These are phyloP conservation scores for Catharus fuscescens DNA, from an alignment of 2,113 vertebrate species.

Conservation along the genomic window DNA sequence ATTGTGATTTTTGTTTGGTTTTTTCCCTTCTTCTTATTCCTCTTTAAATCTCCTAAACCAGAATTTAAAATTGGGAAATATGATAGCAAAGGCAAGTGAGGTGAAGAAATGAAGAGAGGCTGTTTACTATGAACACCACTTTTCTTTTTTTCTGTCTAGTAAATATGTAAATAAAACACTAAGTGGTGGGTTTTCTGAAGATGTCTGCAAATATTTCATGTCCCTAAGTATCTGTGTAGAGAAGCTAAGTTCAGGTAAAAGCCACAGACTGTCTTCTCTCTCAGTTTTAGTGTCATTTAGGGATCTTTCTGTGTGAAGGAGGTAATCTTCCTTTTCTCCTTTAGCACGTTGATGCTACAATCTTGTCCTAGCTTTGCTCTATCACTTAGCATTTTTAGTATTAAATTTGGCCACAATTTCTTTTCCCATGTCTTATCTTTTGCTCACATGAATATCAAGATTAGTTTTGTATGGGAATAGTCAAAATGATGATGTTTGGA, in stretches of 20 bases:
- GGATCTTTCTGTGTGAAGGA: neutral
- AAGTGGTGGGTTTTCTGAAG: conserved; percentile 1
- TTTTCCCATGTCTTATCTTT: neutral
- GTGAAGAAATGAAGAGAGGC: neutral
- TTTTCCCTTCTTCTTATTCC: neutral
- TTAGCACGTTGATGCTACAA: neutral
- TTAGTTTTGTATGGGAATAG: neutral
- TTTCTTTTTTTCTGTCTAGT: neutral
- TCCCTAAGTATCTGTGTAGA: neutral
- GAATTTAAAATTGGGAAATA: neutral
- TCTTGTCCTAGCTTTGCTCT: neutral
- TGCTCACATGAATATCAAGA: neutral
- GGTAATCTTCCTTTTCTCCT: neutral
- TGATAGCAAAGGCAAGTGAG: neutral
- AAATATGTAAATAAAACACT: conserved; percentile 28
- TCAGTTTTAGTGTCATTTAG: neutral
- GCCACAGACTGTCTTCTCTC: neutral
- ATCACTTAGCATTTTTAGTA: neutral
- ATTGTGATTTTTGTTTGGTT: neutral
- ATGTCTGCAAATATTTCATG: neutral
- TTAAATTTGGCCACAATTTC: neutral
- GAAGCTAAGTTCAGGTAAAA: neutral
- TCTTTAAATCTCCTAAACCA: neutral
- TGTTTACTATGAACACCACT: neutral
- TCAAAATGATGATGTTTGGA: neutral